A percentile compares a stretch with the other conserved stretches of the same genome.
phyloP scores from a whole-genome alignment of 2,797 vertebrate genomes.

The Poeciliopsis turneri region DNA sequence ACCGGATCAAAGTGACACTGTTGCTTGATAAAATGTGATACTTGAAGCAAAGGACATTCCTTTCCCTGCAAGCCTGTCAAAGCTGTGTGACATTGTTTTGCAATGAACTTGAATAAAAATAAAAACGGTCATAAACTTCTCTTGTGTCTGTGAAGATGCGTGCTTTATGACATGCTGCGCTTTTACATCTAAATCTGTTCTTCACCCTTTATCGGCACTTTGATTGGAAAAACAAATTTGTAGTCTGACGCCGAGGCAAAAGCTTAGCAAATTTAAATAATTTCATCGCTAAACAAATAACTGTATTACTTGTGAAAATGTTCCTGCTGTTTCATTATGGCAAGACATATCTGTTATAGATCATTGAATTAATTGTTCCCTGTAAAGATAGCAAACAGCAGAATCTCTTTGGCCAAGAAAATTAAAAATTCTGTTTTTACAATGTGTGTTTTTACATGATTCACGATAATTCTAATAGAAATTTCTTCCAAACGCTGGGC shows the following conservation, averaged over 20 bases:
- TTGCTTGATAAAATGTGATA: not conserved
- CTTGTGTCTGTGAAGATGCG: constrained; percentile 18
- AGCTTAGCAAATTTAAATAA: not conserved
- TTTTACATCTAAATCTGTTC: constrained; percentile 14
- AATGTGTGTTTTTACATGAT: not conserved
- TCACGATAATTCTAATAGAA: not conserved
- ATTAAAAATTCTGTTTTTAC: not conserved
- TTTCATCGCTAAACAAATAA: not conserved
- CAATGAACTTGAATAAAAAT: not conserved
- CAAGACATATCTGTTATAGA: constrained; percentile 1
- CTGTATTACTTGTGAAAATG: not conserved
- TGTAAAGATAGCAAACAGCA: not conserved
- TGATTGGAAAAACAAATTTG: constrained; percentile 8
- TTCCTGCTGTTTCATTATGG: not conserved
- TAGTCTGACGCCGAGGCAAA: not conserved
- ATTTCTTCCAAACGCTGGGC: not conserved
- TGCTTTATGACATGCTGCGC: constrained; percentile 20
- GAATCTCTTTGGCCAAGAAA: not conserved
- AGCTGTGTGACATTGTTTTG: not conserved
- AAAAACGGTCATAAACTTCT: constrained; percentile 7
- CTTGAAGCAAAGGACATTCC: not conserved
- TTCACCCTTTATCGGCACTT: constrained; percentile 6
- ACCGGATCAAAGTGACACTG: constrained; percentile 1
- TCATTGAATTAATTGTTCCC: not conserved
- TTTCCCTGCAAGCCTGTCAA: not conserved